These are phyloP conservation scores for Diadegma fenestrale DNA, from an alignment of 2,888 invertebrate genomes.

Conservation along the genomic window DNA sequence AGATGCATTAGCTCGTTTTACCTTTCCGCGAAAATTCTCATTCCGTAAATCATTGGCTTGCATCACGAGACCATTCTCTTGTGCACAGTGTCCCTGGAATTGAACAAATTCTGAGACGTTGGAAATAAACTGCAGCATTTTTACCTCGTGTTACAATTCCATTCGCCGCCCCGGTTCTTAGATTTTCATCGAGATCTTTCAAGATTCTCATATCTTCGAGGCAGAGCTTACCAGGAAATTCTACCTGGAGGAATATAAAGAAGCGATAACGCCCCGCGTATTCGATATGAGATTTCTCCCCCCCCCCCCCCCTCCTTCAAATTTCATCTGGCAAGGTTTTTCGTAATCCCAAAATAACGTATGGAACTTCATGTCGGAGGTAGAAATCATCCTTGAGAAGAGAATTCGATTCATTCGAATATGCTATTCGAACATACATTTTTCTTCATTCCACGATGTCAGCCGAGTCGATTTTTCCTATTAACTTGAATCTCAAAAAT, in stretches of 20 bases:
- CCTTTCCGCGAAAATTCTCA: background rate
- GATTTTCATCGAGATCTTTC: background rate
- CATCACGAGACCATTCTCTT: background rate
- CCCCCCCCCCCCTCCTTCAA: background rate
- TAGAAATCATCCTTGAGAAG: background rate
- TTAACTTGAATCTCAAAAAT: background rate
- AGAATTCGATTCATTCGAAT: background rate
- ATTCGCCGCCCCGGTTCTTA: background rate
- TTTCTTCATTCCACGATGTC: background rate
- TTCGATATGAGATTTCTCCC: background rate
- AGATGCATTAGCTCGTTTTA: slow-evolving; percentile 1
- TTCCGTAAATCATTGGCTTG: background rate
- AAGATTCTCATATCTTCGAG: background rate
- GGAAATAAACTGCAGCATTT: background rate
- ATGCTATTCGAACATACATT: background rate
- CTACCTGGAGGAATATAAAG: background rate
- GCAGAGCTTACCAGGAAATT: background rate
- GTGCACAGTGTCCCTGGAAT: background rate
- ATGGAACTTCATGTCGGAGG: background rate
- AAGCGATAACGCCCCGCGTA: background rate
- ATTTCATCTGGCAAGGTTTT: background rate
- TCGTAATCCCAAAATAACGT: background rate
- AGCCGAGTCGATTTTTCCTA: background rate
- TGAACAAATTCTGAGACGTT: background rate
- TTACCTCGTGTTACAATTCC: background rate